Evolutionary conservation across 2,797 vertebrate species (phyloP), one percentile per base, ranked within the genome.

Genomic region (Hemibagrus guttatus): DNA sequence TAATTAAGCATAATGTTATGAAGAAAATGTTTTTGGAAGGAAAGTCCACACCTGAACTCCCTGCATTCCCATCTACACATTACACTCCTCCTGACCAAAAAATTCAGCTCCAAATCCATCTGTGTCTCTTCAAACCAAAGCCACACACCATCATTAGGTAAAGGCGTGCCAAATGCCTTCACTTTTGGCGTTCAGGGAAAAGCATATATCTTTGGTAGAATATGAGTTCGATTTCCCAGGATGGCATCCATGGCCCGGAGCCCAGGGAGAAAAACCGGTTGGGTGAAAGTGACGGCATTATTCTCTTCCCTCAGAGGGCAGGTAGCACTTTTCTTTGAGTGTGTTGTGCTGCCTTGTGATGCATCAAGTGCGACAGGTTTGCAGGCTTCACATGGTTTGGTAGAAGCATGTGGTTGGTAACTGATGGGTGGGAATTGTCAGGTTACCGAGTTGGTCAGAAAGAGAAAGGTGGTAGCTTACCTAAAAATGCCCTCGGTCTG

Each of bases 401-500:
- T n/a, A 46, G 46, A 76, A 9, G 28, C 54, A 79, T 79, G 76
- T 59, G 28, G 76, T 58, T 58, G 76, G 76, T 17, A 75, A 26
- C 17, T 39, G 66, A 31, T 19, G 31, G 17, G 3, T 8, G 17
- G 8, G 19, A 71, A 11, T 9, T 71, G 35, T 35, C 35, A 42
- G 17, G 68, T 42, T 17, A 71, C 8, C 3, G 35, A 71, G 7
- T 35, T 68, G 66, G 16, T 2, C 16, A 39, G 61, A 68, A 66
- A 35, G 35, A 39, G 4, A 39, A 9, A 9, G 6, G 39, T 12
- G 17, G 68, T 39, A 71, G 35, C 35, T 54, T 87, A 96, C 96
- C 96, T 96, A 93, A 96, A 96, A 91, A 96, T 96, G 26, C 96
- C 96, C 88, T 96, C 96, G 0, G 96, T 95, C 89, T 94, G 95